phyloP scores from a whole-genome alignment of 1,140 invertebrate species.

The Pomacea maculata region DNA sequence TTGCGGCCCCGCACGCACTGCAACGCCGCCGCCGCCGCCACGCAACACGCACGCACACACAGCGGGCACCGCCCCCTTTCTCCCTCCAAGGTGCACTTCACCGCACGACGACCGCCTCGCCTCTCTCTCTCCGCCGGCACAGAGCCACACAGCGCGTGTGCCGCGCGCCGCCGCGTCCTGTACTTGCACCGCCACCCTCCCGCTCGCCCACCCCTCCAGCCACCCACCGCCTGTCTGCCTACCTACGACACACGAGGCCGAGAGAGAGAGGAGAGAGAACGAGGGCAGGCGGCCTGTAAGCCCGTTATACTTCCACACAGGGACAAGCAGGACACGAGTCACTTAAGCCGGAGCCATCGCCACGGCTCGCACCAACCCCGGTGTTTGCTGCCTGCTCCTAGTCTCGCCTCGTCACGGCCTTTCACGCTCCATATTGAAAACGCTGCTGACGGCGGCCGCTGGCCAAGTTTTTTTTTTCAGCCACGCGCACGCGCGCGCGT shows the following conservation, averaged over 20 bases:
- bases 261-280: too few relatives aligned
- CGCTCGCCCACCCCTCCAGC: background rate
- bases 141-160: background rate
- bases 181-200: background rate
- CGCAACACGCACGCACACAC: background rate
- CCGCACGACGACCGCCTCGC: background rate
- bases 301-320: background rate
- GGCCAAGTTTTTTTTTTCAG: too few relatives aligned
- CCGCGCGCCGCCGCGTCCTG: background rate
- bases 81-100: background rate
- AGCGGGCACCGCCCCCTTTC: background rate
- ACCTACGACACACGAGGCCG: background rate
- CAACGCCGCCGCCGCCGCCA: background rate
- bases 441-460: too few relatives aligned
- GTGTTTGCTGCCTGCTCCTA: background rate
- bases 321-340: conserved; percentile 11
- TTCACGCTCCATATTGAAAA: too few relatives aligned
- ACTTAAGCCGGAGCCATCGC: background rate
- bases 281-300: background rate
- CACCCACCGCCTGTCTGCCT: background rate
- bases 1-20: background rate
- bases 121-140: background rate
- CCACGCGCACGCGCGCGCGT: too few relatives aligned
- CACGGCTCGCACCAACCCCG: background rate
- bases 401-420: background rate